Conservation (phyloP, 2,797 vertebrate genomes). For the Enteromius viviparus region DNA sequence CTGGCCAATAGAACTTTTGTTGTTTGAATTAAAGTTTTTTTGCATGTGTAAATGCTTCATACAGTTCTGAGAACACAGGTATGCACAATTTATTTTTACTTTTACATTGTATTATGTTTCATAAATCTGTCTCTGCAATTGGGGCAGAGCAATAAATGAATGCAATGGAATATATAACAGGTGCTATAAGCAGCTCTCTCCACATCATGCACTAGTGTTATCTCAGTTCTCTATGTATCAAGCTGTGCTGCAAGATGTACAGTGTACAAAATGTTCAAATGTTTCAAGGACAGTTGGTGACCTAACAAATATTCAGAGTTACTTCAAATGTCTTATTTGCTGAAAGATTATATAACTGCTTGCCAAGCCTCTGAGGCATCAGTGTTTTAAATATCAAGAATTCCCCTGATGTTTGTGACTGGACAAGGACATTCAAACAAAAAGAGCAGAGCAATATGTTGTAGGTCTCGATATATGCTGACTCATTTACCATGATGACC, state of each 20-base stretch:
- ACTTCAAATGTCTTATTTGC: conserved; percentile 38
- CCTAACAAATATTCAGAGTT: conserved; percentile 24
- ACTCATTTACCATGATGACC: conserved; percentile 36
- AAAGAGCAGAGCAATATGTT: conserved; percentile 5
- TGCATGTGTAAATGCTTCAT: background rate
- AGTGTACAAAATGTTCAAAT: conserved; percentile 29
- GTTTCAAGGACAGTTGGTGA: conserved; percentile 30
- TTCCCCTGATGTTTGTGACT: conserved; percentile 25
- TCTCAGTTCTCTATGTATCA: conserved; percentile 1
- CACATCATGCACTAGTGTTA: background rate
- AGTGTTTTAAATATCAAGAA: conserved; percentile 47
- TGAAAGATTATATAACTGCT: conserved; percentile 25
- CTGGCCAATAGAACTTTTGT: background rate
- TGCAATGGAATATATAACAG: background rate
- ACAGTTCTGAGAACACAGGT: background rate
- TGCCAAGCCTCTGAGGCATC: conserved; percentile 10
- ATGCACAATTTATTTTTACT: background rate
- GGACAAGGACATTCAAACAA: conserved; percentile 34
- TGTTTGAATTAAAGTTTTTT: background rate
- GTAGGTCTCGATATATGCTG: conserved; percentile 36
- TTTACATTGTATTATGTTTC: background rate
- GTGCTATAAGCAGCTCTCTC: background rate
- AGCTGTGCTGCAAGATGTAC: background rate
- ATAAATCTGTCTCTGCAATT: background rate
- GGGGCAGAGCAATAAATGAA: background rate